Evolutionary conservation across 2,113 vertebrate species (phyloP), one percentile per base, ranked within the genome.

Genomic region (Mobula birostris): DNA sequence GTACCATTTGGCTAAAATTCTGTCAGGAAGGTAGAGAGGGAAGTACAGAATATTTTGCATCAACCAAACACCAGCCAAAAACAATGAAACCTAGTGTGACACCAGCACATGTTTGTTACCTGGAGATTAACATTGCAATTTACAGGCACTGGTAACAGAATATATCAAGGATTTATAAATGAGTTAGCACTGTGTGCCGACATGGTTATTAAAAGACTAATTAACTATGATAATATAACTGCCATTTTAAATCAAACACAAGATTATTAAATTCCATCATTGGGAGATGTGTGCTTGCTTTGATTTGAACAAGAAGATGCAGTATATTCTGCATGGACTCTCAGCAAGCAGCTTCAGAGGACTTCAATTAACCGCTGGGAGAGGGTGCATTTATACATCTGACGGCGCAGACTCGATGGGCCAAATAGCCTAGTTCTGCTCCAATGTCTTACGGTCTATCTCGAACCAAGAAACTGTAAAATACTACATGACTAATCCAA

Each of bases 151-250:
- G 36, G 66, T 93, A 48, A 56, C 70, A 56, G 91, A 48, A 74
- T 93, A 93, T 56, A 40, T 93, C 68, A 93, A 76, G 36, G 68
- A 72, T 48, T 93, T 74, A 74, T 74, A 74, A 93, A 93, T 93
- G 40, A 74, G 68, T 93, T 93, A 93, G 68, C 21, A 48, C 70
- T 74, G 21, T 72, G 91, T 74, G 70, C 15, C 9, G 68, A 93
- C 68, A 92, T 68, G 90, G 36, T 72, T 92, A 92, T 74, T 48
- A 56, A 72, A 48, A 93, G 40, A 74, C 91, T 74, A 93, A 93
- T 93, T 93, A 93, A n/a, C 40, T 93, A 74, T 93, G 91, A 93
- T 93, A 74, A 93, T 74, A 74, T 93, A 74, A 76, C 32, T 72
- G 68, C 91, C 66, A 56, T 93, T 74, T 74, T 56, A 93, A 93